Evolutionary conservation across 2,888 invertebrate species (phyloP).

Genomic region (Lithosia quadra): DNA sequence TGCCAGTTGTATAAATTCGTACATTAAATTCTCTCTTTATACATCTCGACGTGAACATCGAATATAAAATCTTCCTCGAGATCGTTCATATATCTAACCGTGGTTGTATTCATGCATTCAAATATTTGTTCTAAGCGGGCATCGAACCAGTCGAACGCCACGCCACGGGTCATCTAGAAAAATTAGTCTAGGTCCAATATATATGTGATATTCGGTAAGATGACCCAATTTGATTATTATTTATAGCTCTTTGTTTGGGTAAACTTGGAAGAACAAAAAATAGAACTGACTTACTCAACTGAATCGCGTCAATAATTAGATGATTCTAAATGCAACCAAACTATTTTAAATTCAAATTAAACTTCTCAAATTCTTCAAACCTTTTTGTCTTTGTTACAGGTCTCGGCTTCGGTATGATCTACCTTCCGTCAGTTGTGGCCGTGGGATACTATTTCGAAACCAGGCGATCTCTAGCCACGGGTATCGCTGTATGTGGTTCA

Average conservation of each 20-base stretch:
- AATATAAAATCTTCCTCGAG: neutral
- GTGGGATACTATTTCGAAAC: slow-evolving; percentile 99
- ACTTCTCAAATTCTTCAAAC: neutral
- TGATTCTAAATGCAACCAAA: neutral
- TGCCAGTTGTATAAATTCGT: slow-evolving; percentile 4
- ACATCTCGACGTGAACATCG: neutral
- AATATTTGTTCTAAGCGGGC: no score
- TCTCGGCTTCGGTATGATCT: slow-evolving; percentile 97
- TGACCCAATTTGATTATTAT: neutral
- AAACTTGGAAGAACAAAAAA: neutral
- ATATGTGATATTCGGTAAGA: neutral
- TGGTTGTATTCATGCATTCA: neutral
- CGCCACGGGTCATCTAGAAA: neutral
- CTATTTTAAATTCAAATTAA: neutral
- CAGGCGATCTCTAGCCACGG: slow-evolving; percentile 97
- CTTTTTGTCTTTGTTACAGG: slow-evolving; percentile 85
- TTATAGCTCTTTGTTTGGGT: neutral
- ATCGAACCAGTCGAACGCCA: no score
- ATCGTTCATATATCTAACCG: neutral
- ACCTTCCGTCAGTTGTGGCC: slow-evolving; percentile 98
- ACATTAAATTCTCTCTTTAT: no score
- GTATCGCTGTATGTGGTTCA: slow-evolving; percentile 97
- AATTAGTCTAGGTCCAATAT: neutral
- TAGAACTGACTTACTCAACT: neutral
- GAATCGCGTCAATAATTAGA: neutral